These are phyloP conservation scores for Pitta sordida DNA, from an alignment of 2,113 vertebrate genomes.

Conservation along the genomic window DNA sequence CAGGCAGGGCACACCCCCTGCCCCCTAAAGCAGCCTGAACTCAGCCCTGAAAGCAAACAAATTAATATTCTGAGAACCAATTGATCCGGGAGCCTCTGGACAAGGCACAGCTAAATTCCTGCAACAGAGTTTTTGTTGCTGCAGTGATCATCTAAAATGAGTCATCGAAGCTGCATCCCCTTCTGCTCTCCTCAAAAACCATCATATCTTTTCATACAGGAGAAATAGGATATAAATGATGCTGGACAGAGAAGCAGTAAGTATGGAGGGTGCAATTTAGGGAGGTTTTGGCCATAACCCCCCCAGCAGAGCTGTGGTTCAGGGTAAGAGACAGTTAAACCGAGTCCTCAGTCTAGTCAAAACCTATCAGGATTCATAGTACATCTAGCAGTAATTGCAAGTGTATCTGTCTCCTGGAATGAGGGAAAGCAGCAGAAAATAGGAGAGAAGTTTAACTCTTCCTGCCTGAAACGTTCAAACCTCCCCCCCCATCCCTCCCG, in stretches of 20 bases:
- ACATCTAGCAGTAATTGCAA: not conserved
- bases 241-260: not conserved
- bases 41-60: not conserved
- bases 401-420: not conserved
- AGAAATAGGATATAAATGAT: not conserved
- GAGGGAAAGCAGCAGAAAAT: not conserved
- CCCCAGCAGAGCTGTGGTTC: not conserved
- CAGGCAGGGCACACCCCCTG: not conserved
- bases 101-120: not conserved
- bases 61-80: not conserved
- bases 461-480: not conserved
- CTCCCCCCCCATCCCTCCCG: not conserved
- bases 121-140: not conserved
- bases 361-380: not conserved
- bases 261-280: not conserved
- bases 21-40: not conserved
- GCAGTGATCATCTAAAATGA: not conserved
- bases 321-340: not conserved
- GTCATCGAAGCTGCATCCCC: fast-evolving
- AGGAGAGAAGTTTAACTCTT: not conserved
- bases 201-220: not conserved
- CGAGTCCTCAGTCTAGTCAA: not conserved
- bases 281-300: not conserved
- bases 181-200: not conserved
- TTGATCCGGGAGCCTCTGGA: not conserved